Evolutionary conservation across 2,797 vertebrate species (phyloP).

Genomic region (Novumbra hubbsi): DNA sequence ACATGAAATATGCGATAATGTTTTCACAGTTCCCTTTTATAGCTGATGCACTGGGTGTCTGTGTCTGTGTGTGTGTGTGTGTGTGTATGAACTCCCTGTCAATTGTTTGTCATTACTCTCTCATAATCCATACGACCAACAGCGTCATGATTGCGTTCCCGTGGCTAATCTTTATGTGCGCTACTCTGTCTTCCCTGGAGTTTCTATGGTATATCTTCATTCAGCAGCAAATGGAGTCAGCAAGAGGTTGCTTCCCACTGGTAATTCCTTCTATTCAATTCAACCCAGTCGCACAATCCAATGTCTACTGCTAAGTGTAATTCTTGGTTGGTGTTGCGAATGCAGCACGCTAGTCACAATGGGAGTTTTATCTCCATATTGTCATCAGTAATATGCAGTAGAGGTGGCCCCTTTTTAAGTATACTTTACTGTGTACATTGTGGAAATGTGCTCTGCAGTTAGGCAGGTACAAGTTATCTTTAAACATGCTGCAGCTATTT

Average conservation of each 20-base stretch:
- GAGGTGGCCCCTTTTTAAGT: not conserved
- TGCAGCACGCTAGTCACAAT: not conserved
- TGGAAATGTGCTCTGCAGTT: too few relatives aligned
- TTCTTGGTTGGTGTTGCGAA: not conserved
- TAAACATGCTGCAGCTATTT: not conserved
- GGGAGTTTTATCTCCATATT: not conserved
- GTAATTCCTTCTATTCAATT: not conserved
- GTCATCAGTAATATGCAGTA: not conserved
- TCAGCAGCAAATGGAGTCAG: not conserved
- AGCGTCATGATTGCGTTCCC: not conserved
- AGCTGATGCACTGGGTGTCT: constrained; percentile 14
- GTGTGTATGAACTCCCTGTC: not conserved
- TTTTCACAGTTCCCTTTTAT: constrained; percentile 14
- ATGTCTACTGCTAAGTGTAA: not conserved
- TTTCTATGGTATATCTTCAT: not conserved
- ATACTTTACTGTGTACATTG: not conserved
- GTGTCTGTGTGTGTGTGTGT: constrained; percentile 18
- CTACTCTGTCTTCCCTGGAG: not conserved
- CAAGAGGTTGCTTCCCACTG: not conserved
- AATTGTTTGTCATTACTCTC: not conserved
- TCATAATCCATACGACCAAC: constrained; percentile 5
- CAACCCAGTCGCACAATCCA: not conserved
- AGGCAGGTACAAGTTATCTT: not conserved
- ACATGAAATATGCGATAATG: not conserved
- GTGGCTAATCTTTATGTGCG: not conserved